These are phyloP conservation scores for Saccostrea glomerata DNA, from an alignment of 1,140 invertebrate species.

Conservation along the genomic window DNA sequence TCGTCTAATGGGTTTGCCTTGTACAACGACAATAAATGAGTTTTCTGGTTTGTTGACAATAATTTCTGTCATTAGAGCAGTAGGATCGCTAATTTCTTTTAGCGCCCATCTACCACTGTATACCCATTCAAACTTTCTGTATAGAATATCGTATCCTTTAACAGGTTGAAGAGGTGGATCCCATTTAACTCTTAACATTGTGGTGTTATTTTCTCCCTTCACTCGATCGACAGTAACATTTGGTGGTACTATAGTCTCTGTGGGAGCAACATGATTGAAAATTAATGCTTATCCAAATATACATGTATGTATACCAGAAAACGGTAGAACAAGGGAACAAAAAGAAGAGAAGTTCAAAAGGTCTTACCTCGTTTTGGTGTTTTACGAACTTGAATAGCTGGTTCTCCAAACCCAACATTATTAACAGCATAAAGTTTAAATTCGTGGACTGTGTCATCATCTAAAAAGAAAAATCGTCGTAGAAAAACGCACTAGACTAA, in stretches of 20 bases:
- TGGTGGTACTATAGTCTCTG: conserved; percentile 50
- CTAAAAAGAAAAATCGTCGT: conserved; percentile 32
- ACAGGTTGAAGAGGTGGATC: conserved; percentile 35
- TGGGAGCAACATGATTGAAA: not conserved
- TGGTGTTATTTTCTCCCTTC: conserved; percentile 40
- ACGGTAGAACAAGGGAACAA: too few relatives aligned
- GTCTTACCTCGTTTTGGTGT: conserved; percentile 51
- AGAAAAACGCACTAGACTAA: not conserved
- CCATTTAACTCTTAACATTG: conserved; percentile 50
- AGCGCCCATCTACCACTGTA: conserved; percentile 53
- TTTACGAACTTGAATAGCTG: conserved; percentile 30
- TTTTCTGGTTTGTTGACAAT: conserved; percentile 39
- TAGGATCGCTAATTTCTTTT: conserved; percentile 42
- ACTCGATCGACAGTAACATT: conserved; percentile 51
- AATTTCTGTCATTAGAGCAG: conserved; percentile 21
- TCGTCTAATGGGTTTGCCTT: not conserved
- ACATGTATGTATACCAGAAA: not conserved
- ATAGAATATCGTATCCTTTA: conserved; percentile 46
- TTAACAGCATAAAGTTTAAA: conserved; percentile 52
- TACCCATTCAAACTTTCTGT: conserved; percentile 53
- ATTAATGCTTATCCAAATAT: not conserved
- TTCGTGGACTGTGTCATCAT: conserved; percentile 50
- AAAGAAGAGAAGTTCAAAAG: too few relatives aligned
- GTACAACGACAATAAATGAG: conserved; percentile 56
- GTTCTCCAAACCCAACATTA: conserved; percentile 44